These are phyloP conservation scores for Cichlasoma orientale DNA, from an alignment of 2,797 vertebrate species.

Conservation along the genomic window DNA sequence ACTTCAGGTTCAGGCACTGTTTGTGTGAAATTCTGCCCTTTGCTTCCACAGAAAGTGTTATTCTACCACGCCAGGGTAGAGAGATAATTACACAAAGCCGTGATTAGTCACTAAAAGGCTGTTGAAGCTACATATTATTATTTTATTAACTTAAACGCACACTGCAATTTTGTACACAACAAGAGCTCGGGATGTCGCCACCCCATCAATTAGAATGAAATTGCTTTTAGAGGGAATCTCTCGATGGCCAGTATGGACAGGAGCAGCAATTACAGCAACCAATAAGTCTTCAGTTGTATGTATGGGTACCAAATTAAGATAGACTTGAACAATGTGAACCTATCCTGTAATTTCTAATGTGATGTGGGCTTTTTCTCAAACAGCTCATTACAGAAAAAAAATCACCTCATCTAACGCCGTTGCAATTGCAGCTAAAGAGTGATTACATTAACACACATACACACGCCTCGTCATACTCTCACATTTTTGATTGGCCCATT, in stretches of 20 bases:
- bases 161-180: neutral
- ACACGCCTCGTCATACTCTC: constrained; percentile 14
- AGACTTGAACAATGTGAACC: neutral
- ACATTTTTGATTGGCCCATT: constrained; percentile 49
- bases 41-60: neutral
- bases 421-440: constrained; percentile 25
- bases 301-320: neutral
- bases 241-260: neutral
- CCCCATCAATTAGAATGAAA: neutral
- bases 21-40: neutral
- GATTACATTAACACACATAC: constrained; percentile 18
- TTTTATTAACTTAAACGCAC: neutral
- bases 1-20: neutral
- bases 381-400: constrained; percentile 24
- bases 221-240: neutral
- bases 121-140: neutral
- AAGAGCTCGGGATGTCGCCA: neutral
- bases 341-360: neutral
- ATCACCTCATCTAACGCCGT: neutral
- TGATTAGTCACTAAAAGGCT: neutral
- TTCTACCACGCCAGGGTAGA: neutral
- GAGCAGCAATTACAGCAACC: neutral
- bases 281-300: neutral
- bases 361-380: neutral
- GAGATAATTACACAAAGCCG: neutral